Percentiles rank a stretch among this genome's conserved stretches.
These are phyloP conservation scores for Brachionus rubens DNA, from an alignment of 1,140 invertebrate genomes.

Conservation along the genomic window DNA sequence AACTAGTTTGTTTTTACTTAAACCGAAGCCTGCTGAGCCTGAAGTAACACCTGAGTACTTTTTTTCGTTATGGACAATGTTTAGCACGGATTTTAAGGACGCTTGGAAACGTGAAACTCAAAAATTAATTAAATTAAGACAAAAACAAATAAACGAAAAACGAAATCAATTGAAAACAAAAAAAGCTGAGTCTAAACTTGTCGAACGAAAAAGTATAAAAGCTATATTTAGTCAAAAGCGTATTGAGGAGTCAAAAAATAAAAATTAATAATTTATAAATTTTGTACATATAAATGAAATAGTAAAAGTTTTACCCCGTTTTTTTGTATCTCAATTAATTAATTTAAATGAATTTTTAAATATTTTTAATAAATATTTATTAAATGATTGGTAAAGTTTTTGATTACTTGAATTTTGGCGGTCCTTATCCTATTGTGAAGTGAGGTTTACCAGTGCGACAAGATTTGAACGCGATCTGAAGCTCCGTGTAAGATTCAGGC, in stretches of 20 bases:
- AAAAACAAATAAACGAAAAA: constrained; percentile 47
- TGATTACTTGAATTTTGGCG: no score
- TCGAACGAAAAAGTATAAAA: constrained; percentile 20
- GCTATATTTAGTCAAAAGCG: constrained; percentile 21
- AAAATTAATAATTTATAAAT: constrained; percentile 23
- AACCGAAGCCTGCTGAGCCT: constrained; percentile 72
- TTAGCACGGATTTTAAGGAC: constrained; percentile 90
- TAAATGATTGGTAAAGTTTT: no score
- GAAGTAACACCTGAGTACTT: constrained; percentile 78
- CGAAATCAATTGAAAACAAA: neutral
- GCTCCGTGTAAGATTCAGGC: no score
- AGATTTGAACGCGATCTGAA: no score
- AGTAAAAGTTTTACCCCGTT: no score
- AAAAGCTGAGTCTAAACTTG: neutral
- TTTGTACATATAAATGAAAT: no score
- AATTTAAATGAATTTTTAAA: no score
- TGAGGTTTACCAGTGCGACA: no score
- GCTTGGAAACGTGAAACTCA: constrained; percentile 91
- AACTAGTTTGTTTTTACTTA: constrained; percentile 81
- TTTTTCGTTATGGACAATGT: constrained; percentile 79
- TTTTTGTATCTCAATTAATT: no score
- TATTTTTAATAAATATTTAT: no score
- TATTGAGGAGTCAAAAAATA: neutral
- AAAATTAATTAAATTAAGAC: constrained; percentile 76
- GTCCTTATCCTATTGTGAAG: no score